phyloP scores from a whole-genome alignment of 1,140 invertebrate genomes.

The Pachypeltis micranthus region DNA sequence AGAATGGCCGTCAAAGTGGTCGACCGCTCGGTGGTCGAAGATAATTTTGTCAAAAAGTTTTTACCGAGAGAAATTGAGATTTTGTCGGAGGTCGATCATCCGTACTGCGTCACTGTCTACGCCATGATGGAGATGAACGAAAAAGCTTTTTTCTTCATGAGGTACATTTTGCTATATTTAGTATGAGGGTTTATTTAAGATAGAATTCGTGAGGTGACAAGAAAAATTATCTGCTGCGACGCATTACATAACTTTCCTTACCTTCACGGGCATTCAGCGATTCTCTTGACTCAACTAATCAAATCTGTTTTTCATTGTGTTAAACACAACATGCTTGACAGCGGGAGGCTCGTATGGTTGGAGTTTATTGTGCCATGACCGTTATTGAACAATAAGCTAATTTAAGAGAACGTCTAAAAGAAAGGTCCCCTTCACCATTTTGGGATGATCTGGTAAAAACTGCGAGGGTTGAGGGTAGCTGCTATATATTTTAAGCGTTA shows the following conservation, averaged over 20 bases:
- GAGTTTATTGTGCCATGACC: too few relatives aligned
- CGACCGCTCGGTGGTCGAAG: constrained; percentile 51
- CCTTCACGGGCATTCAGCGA: too few relatives aligned
- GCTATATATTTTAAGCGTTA: too few relatives aligned
- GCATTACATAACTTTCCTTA: background rate
- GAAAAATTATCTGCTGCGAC: background rate
- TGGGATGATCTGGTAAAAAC: too few relatives aligned
- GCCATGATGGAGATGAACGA: constrained; percentile 67
- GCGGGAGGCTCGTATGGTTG: too few relatives aligned
- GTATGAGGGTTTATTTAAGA: background rate
- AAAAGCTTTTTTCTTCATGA: constrained; percentile 77
- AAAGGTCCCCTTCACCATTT: too few relatives aligned
- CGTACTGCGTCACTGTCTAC: constrained; percentile 78
- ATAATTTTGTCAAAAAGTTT: constrained; percentile 68
- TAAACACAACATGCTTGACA: too few relatives aligned
- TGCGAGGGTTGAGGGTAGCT: too few relatives aligned
- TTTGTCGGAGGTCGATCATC: constrained; percentile 74
- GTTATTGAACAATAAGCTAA: too few relatives aligned
- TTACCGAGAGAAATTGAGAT: constrained; percentile 83
- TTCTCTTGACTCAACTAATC: too few relatives aligned
- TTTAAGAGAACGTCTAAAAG: too few relatives aligned
- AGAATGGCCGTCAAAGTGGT: constrained; percentile 60
- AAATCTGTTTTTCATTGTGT: too few relatives aligned
- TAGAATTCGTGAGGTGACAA: background rate
- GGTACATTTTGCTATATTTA: constrained; percentile 8